Evolutionary conservation across 2,797 vertebrate species (phyloP), one percentile per base, ranked within the genome.

Genomic region (Pygocentrus nattereri): DNA sequence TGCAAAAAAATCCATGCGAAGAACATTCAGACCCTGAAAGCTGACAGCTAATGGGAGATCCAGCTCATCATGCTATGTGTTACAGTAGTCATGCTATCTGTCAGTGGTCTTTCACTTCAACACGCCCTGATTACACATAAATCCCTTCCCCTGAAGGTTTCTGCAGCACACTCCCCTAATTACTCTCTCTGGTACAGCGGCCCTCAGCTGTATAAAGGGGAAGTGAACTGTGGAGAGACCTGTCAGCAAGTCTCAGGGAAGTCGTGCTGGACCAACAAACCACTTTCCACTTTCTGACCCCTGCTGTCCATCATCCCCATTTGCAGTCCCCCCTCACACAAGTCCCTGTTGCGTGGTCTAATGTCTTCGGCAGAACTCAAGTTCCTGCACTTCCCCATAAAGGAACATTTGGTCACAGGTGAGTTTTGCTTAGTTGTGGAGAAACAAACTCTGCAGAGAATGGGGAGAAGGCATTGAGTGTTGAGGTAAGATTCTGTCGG

Each of bases 171-270:
- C 38, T 47, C 49, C 67, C 34, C 52, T 81, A 81, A 83, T 76
- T 65, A 79, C 70, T 54, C 54, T 59, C 49, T n/a, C 50, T 41
- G 69, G 76, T 80, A 58, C 38, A n/a, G 82, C 69, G 19, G 88
- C 87, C 87, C 79, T 80, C 59, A 16, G n/a, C 0, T 0, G 87
- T 50, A 49, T 84, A 85, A 88, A 88, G 82, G 90, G 91, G 86
- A 90, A 88, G 86, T 56, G 75, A 86, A 84, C 81, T 80, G 89
- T 68, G 54, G 90, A 79, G 76, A 69, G 64, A 92, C 87, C 94
- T 97, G 95, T 97, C 96, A 97, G 92, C 96, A 93, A 84, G 92
- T 94, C 89, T 59, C 85, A 49, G 19, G 58, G 88, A 95, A 93
- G 92, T 91, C 78, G 86, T 93, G 88, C 88, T 86, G 88, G 87